Evolutionary conservation across 2,888 invertebrate genomes (phyloP), one percentile per base, ranked within the genome.

Genomic region (Euphydryas editha): DNA sequence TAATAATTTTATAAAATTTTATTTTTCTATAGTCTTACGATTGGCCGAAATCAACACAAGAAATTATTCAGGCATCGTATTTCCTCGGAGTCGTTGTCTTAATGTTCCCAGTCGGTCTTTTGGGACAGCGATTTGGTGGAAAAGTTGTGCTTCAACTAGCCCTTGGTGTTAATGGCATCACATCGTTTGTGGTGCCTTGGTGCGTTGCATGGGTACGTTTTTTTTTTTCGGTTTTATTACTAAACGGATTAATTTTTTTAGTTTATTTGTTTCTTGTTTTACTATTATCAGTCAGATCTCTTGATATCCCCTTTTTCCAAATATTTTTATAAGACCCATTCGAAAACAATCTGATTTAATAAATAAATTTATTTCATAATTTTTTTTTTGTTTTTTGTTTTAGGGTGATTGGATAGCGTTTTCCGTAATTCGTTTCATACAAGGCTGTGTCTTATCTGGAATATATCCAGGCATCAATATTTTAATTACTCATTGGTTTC

Each of bases 391-490:
- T 24, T 24, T 24, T 6, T 24, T 24, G 2, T 24, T 24, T 24
- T 24, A 24, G 24, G 24, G 24, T 24, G 24, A 24, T 24, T 24
- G 24, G 24, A 24, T 24, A 4, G 24, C 24, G 3, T 6, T 24
- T 4, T 4, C 3, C 24, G 6, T 24, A 24, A 2, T 24, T 24
- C 24, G 24, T 24, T 24, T 24, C 24, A 4, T 24, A 2, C 95
- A 96, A 84, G 98, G 98, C 0, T 81, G 97, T 11, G 88, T 94
- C 0, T 96, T 97, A 86, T 95, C 95, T 8, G 95, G 95, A 21
- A 87, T 95, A 1, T 95, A 94, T 76, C 96, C 97, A 0, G 93
- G 94, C 21, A 81, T 94, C 0, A 96, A 96, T 70, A 95, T 94
- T 0, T 79, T 96, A 6, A 77, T 96, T 58, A 94, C 96, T 0